Evolutionary conservation across 2,113 vertebrate species (phyloP).

Genomic region (Nannospalax galili): DNA sequence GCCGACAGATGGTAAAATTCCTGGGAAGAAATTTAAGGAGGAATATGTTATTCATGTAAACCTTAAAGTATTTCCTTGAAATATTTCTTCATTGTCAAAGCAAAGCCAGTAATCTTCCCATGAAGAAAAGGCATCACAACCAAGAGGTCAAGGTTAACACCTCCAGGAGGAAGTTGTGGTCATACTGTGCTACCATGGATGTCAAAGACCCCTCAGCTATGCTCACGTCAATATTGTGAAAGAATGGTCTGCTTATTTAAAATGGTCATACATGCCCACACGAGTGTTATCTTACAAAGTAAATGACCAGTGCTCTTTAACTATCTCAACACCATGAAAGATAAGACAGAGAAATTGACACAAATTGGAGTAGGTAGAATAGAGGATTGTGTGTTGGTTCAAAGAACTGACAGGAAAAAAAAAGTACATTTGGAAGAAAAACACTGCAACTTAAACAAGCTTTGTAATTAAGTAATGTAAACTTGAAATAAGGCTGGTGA

Average conservation of each 20-base stretch:
- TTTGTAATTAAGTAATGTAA: background rate
- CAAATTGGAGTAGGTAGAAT: background rate
- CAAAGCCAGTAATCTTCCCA: background rate
- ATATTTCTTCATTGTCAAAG: background rate
- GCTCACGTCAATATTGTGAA: background rate
- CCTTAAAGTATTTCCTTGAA: background rate
- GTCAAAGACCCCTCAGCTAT: background rate
- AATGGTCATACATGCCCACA: background rate
- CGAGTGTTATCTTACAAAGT: background rate
- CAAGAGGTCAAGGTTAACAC: background rate
- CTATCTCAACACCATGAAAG: background rate
- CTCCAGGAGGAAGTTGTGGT: background rate
- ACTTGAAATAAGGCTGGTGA: background rate
- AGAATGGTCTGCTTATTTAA: background rate
- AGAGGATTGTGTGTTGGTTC: background rate
- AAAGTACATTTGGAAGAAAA: background rate
- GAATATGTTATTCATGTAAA: background rate
- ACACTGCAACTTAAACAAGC: background rate
- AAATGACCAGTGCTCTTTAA: background rate
- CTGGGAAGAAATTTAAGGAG: background rate
- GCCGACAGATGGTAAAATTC: background rate
- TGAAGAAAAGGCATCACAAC: background rate
- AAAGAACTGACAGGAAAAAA: background rate
- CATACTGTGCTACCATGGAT: rapidly evolving
- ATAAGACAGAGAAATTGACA: background rate